A percentile compares a stretch with the other conserved stretches of the same genome.
These are phyloP conservation scores for Girardinus metallicus DNA, from an alignment of 2,797 vertebrate genomes.

Conservation along the genomic window DNA sequence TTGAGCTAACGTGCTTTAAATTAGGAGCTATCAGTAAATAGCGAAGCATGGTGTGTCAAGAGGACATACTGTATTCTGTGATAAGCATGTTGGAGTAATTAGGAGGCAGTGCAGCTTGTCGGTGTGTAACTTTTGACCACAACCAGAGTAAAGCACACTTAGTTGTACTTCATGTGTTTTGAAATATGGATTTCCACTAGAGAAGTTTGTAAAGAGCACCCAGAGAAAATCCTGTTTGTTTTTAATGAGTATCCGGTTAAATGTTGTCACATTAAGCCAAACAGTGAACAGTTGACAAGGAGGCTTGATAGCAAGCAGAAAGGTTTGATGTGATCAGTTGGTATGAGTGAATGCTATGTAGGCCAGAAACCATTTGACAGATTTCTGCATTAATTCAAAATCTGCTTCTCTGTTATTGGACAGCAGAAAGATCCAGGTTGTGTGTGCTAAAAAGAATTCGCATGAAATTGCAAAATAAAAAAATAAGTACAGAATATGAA, in stretches of 20 bases:
- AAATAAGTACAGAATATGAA: no score
- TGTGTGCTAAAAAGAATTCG: no score
- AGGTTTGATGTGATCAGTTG: not conserved
- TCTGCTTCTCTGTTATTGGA: no score
- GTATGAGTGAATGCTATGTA: not conserved
- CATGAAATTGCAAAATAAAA: no score
- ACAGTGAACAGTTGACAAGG: not conserved
- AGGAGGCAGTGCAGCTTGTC: not conserved
- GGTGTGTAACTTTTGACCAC: not conserved
- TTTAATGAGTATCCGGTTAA: no score
- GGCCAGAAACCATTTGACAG: not conserved
- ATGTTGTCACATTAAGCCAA: not conserved
- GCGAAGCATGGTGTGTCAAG: conserved; percentile 6
- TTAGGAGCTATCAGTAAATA: conserved; percentile 13
- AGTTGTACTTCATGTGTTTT: not conserved
- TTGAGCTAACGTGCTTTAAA: conserved; percentile 12
- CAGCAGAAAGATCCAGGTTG: no score
- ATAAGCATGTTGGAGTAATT: conserved; percentile 12
- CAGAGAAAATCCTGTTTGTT: not conserved
- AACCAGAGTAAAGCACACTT: not conserved
- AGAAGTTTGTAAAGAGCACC: not conserved
- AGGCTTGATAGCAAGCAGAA: not conserved
- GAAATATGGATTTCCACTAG: not conserved
- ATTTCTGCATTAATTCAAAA: not conserved
- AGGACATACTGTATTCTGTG: not conserved